phyloP scores from a whole-genome alignment of 2,113 vertebrate species.

The Taxidea taxus region DNA sequence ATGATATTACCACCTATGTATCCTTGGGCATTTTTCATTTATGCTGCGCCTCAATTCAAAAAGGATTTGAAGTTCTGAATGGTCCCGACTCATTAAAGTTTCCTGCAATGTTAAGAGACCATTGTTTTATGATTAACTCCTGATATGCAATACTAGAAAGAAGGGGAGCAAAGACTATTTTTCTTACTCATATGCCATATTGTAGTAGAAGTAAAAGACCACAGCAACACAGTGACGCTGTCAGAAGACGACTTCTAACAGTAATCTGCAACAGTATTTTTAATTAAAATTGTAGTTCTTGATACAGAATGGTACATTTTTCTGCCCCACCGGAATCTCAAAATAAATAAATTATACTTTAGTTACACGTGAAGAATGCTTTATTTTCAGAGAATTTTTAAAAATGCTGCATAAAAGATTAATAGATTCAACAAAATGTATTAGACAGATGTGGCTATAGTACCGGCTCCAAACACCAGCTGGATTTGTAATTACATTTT shows the following conservation, averaged over 20 bases:
- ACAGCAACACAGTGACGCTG: not conserved
- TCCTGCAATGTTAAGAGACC: not conserved
- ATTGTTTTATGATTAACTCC: constrained; percentile 28
- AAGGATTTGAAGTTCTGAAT: constrained; percentile 41
- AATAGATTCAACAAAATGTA: constrained; percentile 31
- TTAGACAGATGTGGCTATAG: constrained; percentile 2
- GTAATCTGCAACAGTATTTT: not conserved
- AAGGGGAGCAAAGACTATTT: not conserved
- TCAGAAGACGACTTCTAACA: not conserved
- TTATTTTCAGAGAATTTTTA: constrained; percentile 45
- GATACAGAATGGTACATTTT: not conserved
- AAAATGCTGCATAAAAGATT: constrained; percentile 41
- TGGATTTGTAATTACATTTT: constrained; percentile 37
- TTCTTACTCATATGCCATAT: not conserved
- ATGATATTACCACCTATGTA: not conserved
- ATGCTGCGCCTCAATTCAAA: not conserved
- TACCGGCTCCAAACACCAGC: not conserved
- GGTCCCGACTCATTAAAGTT: not conserved
- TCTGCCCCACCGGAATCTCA: not conserved
- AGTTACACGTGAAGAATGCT: constrained; percentile 3
- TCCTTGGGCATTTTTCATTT: not conserved
- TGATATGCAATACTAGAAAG: not conserved
- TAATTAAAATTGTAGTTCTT: not conserved
- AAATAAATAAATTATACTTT: constrained; percentile 32
- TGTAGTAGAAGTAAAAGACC: not conserved